phyloP scores from a whole-genome alignment of 53 echinoderm and acorn worm genomes.

The Hippasteria phrygiana region DNA sequence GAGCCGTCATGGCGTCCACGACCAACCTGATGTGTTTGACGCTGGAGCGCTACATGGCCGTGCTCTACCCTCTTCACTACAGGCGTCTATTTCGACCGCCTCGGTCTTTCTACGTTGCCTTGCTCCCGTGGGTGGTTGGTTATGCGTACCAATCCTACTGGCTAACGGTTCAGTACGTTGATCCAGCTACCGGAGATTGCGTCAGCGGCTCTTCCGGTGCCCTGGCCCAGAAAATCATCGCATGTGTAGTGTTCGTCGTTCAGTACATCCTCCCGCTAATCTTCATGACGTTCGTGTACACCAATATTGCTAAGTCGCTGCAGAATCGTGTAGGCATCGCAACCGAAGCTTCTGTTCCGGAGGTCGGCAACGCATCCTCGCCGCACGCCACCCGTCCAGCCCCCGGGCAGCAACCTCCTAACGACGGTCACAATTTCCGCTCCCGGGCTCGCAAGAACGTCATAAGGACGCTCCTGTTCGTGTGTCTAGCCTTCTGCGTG shows the following conservation, averaged over 20 bases:
- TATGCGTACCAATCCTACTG: slow-evolving; percentile 35
- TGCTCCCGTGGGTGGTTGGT: slow-evolving; percentile 14
- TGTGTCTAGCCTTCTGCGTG: slow-evolving; percentile 20
- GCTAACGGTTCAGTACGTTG: not conserved
- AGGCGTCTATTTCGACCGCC: not conserved
- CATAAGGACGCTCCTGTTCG: slow-evolving; percentile 36
- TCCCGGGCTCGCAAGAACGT: slow-evolving; percentile 30
- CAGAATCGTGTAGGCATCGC: not conserved
- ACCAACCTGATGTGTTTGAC: slow-evolving; percentile 33
- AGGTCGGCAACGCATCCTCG: not conserved
- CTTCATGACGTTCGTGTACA: slow-evolving; percentile 41
- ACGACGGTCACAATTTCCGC: not conserved
- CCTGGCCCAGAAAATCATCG: no score
- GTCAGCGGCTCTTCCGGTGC: not conserved
- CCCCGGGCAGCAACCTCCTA: no score
- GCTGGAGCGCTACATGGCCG: slow-evolving; percentile 40
- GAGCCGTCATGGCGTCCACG: slow-evolving; percentile 33
- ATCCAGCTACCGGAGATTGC: not conserved
- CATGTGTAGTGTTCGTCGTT: no score
- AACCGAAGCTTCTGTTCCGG: not conserved
- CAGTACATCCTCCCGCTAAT: slow-evolving; percentile 44
- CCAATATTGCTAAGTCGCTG: not conserved
- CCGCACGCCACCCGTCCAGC: not conserved
- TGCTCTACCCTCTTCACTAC: slow-evolving; percentile 20
- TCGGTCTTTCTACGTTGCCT: not conserved